These are phyloP conservation scores for Actinia tenebrosa DNA, from an alignment of 64 coral and sea anemone species.

Conservation along the genomic window DNA sequence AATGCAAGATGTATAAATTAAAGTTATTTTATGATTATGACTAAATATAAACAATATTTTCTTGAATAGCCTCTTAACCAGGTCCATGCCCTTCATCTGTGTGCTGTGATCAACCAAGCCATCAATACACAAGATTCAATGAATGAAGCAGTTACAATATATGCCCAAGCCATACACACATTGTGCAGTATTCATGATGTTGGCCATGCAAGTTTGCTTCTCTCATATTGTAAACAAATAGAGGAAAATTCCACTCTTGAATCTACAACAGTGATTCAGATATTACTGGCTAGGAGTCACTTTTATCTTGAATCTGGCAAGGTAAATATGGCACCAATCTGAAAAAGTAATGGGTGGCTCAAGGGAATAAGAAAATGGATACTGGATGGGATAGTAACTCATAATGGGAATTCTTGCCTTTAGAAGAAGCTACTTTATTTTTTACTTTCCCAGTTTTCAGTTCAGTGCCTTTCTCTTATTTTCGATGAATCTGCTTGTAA, in stretches of 20 bases:
- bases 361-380: too few species aligned
- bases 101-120: constrained; percentile 47
- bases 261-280: constrained; percentile 17
- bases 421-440: too few species aligned
- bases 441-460: too few species aligned
- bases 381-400: too few species aligned
- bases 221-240: neutral
- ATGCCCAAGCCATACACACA: constrained; percentile 52
- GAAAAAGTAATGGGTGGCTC: too few species aligned
- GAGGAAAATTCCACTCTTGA: neutral
- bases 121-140: constrained; percentile 38
- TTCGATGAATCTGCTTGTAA: too few species aligned
- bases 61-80: constrained; percentile 64
- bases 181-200: constrained; percentile 59
- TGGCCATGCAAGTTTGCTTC: constrained; percentile 33
- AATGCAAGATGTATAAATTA: too few species aligned
- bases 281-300: constrained; percentile 63
- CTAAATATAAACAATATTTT: neutral
- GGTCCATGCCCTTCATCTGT: constrained; percentile 60
- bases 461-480: too few species aligned
- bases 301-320: constrained; percentile 55
- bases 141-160: constrained; percentile 44
- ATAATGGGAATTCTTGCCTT: too few species aligned
- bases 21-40: neutral
- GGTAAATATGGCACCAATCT: constrained; percentile 20